Conservation (phyloP, 2,797 vertebrate genomes). For the Melanotaenia nigrans region DNA sequence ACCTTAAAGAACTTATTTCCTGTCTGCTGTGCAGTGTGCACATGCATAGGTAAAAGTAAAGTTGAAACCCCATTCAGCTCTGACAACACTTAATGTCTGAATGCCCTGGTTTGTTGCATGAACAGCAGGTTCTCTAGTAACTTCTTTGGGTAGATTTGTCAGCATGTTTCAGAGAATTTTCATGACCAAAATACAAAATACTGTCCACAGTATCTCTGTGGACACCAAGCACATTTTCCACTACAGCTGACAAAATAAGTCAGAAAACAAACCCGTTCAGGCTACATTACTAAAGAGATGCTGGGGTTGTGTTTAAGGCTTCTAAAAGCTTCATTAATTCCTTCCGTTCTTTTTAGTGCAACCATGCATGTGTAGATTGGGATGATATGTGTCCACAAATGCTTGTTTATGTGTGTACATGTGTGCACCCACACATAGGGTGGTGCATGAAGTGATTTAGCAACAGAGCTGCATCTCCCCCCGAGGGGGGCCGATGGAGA, state of each 20-base stretch:
- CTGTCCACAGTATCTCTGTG: neutral
- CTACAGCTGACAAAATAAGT: slow-evolving; percentile 13
- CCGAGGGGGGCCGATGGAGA: slow-evolving; percentile 49
- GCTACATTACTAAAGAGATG: slow-evolving; percentile 23
- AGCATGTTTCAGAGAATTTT: neutral
- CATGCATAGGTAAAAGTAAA: neutral
- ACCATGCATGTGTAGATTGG: slow-evolving; percentile 13
- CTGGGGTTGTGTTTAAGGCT: slow-evolving; percentile 35
- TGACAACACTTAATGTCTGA: neutral
- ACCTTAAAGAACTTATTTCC: neutral
- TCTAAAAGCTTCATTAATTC: slow-evolving; percentile 29
- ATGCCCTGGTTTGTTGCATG: neutral
- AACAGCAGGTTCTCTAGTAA: neutral
- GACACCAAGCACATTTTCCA: slow-evolving; percentile 1
- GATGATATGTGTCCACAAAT: neutral
- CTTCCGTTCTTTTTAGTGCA: slow-evolving; percentile 7
- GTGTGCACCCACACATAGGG: slow-evolving; percentile 40
- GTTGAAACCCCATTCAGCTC: neutral
- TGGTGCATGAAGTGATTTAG: slow-evolving; percentile 52
- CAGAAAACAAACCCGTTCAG: slow-evolving; percentile 17
- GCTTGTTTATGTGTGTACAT: slow-evolving; percentile 10
- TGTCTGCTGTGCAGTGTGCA: neutral
- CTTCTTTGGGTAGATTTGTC: neutral
- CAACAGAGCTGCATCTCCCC: slow-evolving; percentile 54
- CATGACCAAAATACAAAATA: neutral